Percentiles rank a stretch among this genome's conserved stretches.
These are phyloP conservation scores for Molossus alvarezi DNA, from an alignment of 2,797 vertebrate genomes.

Conservation along the genomic window DNA sequence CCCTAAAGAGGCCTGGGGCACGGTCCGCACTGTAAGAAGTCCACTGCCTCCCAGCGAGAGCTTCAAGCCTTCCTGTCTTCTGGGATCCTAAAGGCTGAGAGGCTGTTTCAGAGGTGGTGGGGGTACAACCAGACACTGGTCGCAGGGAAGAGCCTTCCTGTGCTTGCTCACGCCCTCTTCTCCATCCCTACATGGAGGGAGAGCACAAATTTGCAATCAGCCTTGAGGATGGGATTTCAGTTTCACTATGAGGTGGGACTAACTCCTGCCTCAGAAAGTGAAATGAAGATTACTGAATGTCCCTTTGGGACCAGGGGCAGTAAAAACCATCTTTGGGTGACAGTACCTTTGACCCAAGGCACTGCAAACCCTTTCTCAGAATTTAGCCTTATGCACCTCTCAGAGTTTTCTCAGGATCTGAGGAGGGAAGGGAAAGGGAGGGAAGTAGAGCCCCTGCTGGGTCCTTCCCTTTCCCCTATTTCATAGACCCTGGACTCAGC, in stretches of 20 bases:
- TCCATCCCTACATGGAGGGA: too few relatives aligned
- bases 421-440: neutral
- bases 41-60: neutral
- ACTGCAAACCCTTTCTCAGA: neutral
- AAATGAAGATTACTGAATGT: neutral
- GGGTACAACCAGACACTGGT: neutral
- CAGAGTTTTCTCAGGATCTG: accelerated
- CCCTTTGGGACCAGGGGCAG: neutral
- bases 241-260: neutral
- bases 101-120: accelerated
- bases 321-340: neutral
- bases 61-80: neutral
- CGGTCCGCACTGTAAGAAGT: neutral
- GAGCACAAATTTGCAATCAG: neutral
- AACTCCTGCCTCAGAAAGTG: neutral
- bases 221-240: neutral
- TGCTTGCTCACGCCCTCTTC: accelerated
- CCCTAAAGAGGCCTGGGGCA: accelerated
- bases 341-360: neutral
- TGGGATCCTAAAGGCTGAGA: neutral
- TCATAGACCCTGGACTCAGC: neutral
- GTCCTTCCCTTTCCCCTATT: neutral
- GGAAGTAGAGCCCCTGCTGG: accelerated
- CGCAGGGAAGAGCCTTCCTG: neutral
- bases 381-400: neutral